Evolutionary conservation across 1,140 invertebrate species (phyloP).

Genomic region (Lineus longissimus): DNA sequence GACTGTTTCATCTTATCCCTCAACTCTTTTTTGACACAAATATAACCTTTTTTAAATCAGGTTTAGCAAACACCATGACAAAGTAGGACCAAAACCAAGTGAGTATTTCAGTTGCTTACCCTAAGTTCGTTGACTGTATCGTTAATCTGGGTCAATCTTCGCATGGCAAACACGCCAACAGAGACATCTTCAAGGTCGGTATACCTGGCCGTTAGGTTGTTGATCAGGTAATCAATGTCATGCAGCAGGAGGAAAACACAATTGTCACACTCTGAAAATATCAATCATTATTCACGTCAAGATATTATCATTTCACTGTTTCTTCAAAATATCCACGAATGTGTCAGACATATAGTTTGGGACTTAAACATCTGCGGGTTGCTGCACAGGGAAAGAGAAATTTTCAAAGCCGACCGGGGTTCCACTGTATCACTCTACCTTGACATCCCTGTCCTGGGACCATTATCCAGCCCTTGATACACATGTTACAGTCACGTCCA

Average conservation of each 20-base stretch:
- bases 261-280: constrained; percentile 76
- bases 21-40: too few species aligned
- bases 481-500: constrained; percentile 91
- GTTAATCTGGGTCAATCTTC: constrained; percentile 71
- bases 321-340: too few species aligned
- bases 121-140: constrained; percentile 62
- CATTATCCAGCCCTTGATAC: constrained; percentile 78
- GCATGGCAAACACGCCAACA: constrained; percentile 73
- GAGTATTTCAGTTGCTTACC: constrained; percentile 27
- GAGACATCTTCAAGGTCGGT: constrained; percentile 70
- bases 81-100: too few species aligned
- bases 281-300: background rate
- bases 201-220: constrained; percentile 62
- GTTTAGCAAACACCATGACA: too few species aligned
- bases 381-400: too few species aligned
- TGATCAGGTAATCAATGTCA: constrained; percentile 72
- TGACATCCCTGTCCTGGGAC: constrained; percentile 60
- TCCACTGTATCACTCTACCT: constrained; percentile 33
- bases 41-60: too few species aligned
- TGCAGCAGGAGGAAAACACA: constrained; percentile 85
- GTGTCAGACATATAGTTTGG: too few species aligned
- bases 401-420: too few species aligned
- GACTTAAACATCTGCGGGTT: too few species aligned
- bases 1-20: too few species aligned
- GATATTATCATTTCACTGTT: background rate